These are phyloP conservation scores for Chunga burmeisteri DNA, from an alignment of 2,113 vertebrate species.

Conservation along the genomic window DNA sequence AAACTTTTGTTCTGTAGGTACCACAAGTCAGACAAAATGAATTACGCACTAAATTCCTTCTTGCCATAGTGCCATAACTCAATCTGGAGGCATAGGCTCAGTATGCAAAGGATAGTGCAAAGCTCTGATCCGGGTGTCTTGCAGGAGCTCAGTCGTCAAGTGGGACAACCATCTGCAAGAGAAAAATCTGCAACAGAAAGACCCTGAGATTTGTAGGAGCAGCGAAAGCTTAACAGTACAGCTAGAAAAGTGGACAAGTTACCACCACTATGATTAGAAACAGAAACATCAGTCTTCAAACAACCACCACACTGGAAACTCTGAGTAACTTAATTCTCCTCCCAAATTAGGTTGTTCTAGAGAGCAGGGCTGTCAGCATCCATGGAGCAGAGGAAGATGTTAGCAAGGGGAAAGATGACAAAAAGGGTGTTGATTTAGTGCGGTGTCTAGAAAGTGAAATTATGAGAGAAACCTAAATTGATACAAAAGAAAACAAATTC, in stretches of 20 bases:
- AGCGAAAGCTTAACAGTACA: not conserved
- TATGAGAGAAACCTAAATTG: not conserved
- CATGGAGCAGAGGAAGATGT: not conserved
- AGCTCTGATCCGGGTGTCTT: not conserved
- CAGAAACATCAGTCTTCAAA: not conserved
- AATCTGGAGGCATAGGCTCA: not conserved
- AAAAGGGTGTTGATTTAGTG: not conserved
- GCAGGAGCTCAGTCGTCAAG: not conserved
- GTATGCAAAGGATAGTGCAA: not conserved
- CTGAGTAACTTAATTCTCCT: not conserved
- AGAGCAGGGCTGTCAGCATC: not conserved
- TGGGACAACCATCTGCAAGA: not conserved
- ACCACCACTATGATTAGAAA: not conserved
- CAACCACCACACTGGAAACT: not conserved
- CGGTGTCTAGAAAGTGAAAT: not conserved
- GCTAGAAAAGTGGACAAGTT: not conserved
- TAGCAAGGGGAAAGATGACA: not conserved
- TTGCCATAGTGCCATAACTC: not conserved
- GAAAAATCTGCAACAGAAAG: not conserved
- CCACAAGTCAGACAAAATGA: not conserved
- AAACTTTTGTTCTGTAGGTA: not conserved
- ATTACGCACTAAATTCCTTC: not conserved
- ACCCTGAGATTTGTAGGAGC: rapidly evolving
- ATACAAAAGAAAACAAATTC: not conserved
- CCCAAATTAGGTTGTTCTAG: not conserved